Conservation (phyloP, 1,140 invertebrate genomes). For the Ephestia elutella region DNA sequence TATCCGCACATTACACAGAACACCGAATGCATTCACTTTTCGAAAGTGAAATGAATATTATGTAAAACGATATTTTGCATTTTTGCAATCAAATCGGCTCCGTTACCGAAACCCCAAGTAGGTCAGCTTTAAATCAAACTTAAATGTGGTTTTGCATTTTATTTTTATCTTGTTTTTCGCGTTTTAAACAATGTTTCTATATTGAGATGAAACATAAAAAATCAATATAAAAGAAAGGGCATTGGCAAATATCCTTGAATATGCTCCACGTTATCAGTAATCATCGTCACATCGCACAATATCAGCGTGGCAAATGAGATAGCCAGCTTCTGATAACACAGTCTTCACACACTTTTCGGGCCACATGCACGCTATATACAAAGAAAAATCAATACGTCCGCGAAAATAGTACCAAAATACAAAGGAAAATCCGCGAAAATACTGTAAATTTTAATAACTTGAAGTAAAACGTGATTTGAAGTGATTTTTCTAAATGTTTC, state of each 20-base stretch:
- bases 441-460: too few species aligned
- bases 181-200: not conserved
- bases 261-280: slow-evolving; percentile 43
- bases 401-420: too few species aligned
- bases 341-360: slow-evolving; percentile 40
- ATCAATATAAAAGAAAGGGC: not conserved
- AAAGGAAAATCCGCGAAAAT: slow-evolving; percentile 13
- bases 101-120: not conserved
- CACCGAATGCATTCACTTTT: not conserved
- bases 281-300: slow-evolving; percentile 49
- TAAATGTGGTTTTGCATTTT: not conserved
- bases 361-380: slow-evolving; percentile 31
- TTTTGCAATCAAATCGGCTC: not conserved
- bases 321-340: slow-evolving; percentile 60
- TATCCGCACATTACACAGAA: not conserved
- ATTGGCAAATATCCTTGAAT: not conserved
- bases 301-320: slow-evolving; percentile 68
- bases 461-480: too few species aligned
- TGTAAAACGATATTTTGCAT: not conserved
- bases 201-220: not conserved
- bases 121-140: not conserved
- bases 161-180: not conserved
- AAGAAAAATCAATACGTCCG: too few species aligned
- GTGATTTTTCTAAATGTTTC: not conserved
- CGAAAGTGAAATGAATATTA: not conserved